phyloP scores from a whole-genome alignment of 2,888 invertebrate genomes.

The Congeria kusceri region DNA sequence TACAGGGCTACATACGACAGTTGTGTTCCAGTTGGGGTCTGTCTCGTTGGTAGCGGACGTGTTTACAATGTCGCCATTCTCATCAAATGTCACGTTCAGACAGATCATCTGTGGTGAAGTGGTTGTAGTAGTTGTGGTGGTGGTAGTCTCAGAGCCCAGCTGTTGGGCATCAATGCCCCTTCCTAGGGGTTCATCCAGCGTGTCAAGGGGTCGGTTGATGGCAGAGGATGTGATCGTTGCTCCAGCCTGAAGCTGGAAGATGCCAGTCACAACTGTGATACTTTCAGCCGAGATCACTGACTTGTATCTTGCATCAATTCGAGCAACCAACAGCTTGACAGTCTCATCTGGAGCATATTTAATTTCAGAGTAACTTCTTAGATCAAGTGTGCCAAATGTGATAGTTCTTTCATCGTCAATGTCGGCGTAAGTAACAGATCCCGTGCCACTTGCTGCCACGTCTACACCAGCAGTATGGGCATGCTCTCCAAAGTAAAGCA shows the following conservation, averaged over 20 bases:
- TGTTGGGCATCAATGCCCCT: constrained; percentile 44
- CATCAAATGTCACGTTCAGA: not conserved
- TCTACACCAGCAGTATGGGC: constrained; percentile 71
- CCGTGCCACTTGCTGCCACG: constrained; percentile 34
- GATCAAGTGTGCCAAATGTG: constrained; percentile 70
- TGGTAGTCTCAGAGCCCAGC: not conserved
- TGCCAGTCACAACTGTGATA: constrained; percentile 61
- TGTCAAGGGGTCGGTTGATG: constrained; percentile 67
- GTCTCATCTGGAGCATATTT: constrained; percentile 66
- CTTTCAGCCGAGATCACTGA: constrained; percentile 74
- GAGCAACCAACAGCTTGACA: constrained; percentile 59
- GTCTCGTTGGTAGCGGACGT: not conserved
- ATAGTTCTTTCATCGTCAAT: constrained; percentile 55
- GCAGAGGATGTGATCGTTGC: constrained; percentile 72
- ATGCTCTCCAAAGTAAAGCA: constrained; percentile 62
- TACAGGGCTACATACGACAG: not conserved
- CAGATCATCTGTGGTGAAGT: not conserved
- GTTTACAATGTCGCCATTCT: not conserved
- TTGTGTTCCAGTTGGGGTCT: not conserved
- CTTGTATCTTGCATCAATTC: constrained; percentile 68
- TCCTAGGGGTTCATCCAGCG: constrained; percentile 64
- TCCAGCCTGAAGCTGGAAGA: constrained; percentile 73
- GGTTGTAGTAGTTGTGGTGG: not conserved
- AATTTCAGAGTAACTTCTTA: constrained; percentile 68
- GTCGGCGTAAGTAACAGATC: constrained; percentile 17